These are phyloP conservation scores for Mantis religiosa DNA, from an alignment of 2,888 invertebrate species.

Conservation along the genomic window DNA sequence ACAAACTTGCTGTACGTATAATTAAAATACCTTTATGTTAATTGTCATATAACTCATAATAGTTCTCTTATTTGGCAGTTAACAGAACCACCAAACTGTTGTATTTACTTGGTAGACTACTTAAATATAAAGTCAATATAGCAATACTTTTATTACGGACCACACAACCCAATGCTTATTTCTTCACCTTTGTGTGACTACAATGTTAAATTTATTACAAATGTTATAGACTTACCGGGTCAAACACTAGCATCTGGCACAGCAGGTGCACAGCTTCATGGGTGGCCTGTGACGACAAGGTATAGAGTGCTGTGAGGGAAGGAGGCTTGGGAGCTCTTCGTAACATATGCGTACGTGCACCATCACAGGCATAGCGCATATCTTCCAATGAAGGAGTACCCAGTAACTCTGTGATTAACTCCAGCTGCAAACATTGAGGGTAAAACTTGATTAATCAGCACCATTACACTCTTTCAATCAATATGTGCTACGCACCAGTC, in stretches of 20 bases:
- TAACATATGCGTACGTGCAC: slow-evolving; percentile 87
- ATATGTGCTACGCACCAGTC: too few relatives aligned
- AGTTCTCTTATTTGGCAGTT: too few relatives aligned
- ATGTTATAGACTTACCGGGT: slow-evolving; percentile 69
- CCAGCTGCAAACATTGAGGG: slow-evolving; percentile 61
- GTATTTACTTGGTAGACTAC: too few relatives aligned
- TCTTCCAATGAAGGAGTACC: slow-evolving; percentile 94
- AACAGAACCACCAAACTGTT: too few relatives aligned
- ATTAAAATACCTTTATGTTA: too few relatives aligned
- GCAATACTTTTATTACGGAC: too few relatives aligned
- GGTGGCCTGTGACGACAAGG: slow-evolving; percentile 87
- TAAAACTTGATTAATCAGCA: background rate
- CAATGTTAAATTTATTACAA: background rate
- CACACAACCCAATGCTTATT: too few relatives aligned
- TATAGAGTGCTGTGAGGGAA: slow-evolving; percentile 84
- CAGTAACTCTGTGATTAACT: slow-evolving; percentile 93
- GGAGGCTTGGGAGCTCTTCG: slow-evolving; percentile 83
- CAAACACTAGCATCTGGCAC: slow-evolving; percentile 95
- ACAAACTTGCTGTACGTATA: too few relatives aligned
- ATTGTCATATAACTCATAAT: too few relatives aligned
- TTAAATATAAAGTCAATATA: too few relatives aligned
- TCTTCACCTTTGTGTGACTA: too few relatives aligned
- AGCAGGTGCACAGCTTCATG: slow-evolving; percentile 97
- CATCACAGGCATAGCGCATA: slow-evolving; percentile 96
- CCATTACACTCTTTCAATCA: background rate